Evolutionary conservation across 2,797 vertebrate species (phyloP).

Genomic region (Hybognathus amarus): DNA sequence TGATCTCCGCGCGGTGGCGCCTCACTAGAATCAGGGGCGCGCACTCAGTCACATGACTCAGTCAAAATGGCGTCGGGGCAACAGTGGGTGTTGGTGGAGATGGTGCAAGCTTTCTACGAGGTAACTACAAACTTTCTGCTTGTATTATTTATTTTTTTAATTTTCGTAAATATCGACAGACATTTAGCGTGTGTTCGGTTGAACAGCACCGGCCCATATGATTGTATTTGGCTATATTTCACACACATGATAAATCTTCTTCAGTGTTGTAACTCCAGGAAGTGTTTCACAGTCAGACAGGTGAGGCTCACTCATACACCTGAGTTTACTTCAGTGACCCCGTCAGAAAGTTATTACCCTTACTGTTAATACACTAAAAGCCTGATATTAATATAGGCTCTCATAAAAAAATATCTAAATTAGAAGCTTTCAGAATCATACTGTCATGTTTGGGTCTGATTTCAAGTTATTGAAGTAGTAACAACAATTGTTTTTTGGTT

Average conservation of each 20-base stretch:
- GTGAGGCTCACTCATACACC: not conserved
- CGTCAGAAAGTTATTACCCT: not conserved
- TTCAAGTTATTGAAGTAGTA: not conserved
- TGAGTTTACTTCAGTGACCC: not conserved
- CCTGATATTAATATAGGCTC: not conserved
- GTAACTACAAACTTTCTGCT: constrained; percentile 66
- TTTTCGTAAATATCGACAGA: not conserved
- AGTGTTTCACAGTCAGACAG: constrained; percentile 21
- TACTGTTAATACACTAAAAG: not conserved
- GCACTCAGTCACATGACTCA: constrained; percentile 52
- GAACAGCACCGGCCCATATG: not conserved
- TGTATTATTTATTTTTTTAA: not conserved
- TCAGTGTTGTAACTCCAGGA: constrained; percentile 32
- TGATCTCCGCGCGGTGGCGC: constrained; percentile 39
- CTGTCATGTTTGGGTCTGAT: not conserved
- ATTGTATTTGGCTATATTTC: not conserved
- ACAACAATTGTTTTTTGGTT: not conserved
- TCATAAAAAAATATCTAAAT: not conserved
- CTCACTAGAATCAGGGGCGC: not conserved
- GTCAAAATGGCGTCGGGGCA: constrained; percentile 85
- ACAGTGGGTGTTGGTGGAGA: constrained; percentile 96
- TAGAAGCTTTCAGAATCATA: not conserved
- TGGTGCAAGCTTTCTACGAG: constrained; percentile 97
- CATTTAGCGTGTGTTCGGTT: not conserved
- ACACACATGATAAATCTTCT: not conserved